Evolutionary conservation across 2,888 invertebrate species (phyloP).

Genomic region (Heliconius erato): DNA sequence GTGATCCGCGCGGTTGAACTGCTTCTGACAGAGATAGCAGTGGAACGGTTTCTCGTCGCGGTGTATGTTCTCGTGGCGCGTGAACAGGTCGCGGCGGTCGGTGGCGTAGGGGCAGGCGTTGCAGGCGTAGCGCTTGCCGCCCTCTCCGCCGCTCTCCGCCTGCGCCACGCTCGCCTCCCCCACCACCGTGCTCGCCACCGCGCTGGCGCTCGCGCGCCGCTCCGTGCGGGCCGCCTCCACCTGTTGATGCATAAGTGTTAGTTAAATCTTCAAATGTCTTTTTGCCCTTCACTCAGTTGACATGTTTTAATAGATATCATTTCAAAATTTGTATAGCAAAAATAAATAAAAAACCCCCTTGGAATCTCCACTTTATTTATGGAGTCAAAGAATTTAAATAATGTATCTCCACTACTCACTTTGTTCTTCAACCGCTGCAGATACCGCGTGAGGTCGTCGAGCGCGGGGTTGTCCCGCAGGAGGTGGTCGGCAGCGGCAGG

Average conservation of each 20-base stretch:
- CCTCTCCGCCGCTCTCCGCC: conserved; percentile 53
- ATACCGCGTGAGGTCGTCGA: conserved; percentile 90
- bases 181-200: conserved; percentile 45
- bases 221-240: conserved; percentile 71
- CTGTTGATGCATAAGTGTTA: conserved; percentile 63
- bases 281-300: neutral
- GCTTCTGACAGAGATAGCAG: conserved; percentile 96
- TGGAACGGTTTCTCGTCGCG: conserved; percentile 97
- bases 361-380: too few species aligned
- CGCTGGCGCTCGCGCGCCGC: conserved; percentile 58
- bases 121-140: conserved; percentile 92
- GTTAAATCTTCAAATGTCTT: neutral
- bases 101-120: conserved; percentile 96
- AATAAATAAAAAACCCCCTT: too few species aligned
- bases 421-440: conserved; percentile 89
- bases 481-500: conserved; percentile 87
- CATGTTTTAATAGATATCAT: neutral
- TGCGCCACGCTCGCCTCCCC: conserved; percentile 54
- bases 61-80: conserved; percentile 97
- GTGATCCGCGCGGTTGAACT: conserved; percentile 97
- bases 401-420: conserved; percentile 63
- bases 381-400: neutral
- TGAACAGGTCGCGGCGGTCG: conserved; percentile 95
- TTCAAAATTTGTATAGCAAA: too few species aligned
- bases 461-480: conserved; percentile 90